Base-by-base conservation (phyloP, 2,113 vertebrate genomes). In the Callorhinus ursinus region DNA sequence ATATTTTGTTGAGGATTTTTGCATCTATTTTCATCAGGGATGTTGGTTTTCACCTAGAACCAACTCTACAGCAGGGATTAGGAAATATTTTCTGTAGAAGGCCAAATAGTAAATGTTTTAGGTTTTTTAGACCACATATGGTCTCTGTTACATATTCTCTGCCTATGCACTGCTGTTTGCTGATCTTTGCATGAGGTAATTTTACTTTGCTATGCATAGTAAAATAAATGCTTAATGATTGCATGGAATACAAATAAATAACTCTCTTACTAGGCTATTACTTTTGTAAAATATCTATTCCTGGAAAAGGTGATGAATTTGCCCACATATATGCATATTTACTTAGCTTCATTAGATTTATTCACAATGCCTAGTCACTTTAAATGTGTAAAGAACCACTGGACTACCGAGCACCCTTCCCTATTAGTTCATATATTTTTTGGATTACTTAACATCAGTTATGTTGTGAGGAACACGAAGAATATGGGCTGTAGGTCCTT, bases 141-240 rank as follows among this genome's bases (percentile, higher is more conserved):
- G 16, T 74, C 5, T 59, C 1, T 53, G 9, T n/a, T 61, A 53
- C 2, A 31, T 77, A 83, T 36, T 67, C 1, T n/a, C 24, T 53
- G 13, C 24, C 14, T 6, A 3, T 24, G 31, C 9, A 36, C 10
- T 24, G 8, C 26, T 69, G 2, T 84, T 72, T 21, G 1, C 0
- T 24, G 26, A 71, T 2, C 5, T n/a, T 12, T 80, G 28, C 22
- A 67, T 0, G 10, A 33, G 42, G 7, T 74, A 42, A 80, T 65
- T 77, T 94, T 9, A 69, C 42, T 80, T 11, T 80, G 46, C n/a
- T 55, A 28, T 15, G 28, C 0, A 31, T 28, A 55, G 36, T 72
- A 90, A 93, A 85, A 86, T 90, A 90, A 77, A 71, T 85, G 5
- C 28, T 55, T 80, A 61, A 71, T 77, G 39, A 11, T 80, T 90